Evolutionary conservation across 2,888 invertebrate genomes (phyloP).

Genomic region (Hipparchia semele): DNA sequence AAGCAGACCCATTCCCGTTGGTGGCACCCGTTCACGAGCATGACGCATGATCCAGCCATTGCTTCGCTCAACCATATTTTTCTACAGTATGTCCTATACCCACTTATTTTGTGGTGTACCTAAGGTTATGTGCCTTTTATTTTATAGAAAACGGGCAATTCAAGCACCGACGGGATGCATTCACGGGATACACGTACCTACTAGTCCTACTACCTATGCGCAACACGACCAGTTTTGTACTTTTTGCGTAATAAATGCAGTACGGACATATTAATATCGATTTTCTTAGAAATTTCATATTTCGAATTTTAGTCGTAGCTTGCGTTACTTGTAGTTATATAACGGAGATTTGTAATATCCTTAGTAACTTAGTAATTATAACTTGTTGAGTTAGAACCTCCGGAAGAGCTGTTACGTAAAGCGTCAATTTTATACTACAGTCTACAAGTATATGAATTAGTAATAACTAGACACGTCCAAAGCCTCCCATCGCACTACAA

Average conservation of each 20-base stretch:
- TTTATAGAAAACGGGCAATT: constrained; percentile 64
- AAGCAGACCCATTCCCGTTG: too few relatives aligned
- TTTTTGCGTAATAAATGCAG: constrained; percentile 59
- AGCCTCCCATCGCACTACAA: too few relatives aligned
- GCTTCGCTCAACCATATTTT: too few relatives aligned
- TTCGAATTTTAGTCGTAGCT: constrained; percentile 28
- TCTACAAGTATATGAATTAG: background rate
- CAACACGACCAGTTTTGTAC: constrained; percentile 38
- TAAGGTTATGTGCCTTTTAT: constrained; percentile 58
- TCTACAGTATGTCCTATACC: background rate
- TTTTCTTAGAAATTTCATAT: constrained; percentile 45
- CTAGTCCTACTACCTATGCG: too few relatives aligned
- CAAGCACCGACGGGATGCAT: constrained; percentile 54
- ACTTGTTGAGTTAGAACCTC: background rate
- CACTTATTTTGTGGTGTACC: constrained; percentile 44
- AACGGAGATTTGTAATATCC: constrained; percentile 20
- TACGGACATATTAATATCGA: constrained; percentile 61
- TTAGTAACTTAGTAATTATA: constrained; percentile 13
- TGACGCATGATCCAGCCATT: too few relatives aligned
- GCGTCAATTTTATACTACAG: background rate
- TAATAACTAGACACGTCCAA: too few relatives aligned
- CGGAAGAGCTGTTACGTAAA: constrained; percentile 6
- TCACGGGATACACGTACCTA: constrained; percentile 31
- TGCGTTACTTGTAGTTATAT: constrained; percentile 2
- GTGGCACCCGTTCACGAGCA: too few relatives aligned